These are phyloP conservation scores for Strix occidentalis DNA, from an alignment of 2,797 vertebrate species.

Conservation along the genomic window DNA sequence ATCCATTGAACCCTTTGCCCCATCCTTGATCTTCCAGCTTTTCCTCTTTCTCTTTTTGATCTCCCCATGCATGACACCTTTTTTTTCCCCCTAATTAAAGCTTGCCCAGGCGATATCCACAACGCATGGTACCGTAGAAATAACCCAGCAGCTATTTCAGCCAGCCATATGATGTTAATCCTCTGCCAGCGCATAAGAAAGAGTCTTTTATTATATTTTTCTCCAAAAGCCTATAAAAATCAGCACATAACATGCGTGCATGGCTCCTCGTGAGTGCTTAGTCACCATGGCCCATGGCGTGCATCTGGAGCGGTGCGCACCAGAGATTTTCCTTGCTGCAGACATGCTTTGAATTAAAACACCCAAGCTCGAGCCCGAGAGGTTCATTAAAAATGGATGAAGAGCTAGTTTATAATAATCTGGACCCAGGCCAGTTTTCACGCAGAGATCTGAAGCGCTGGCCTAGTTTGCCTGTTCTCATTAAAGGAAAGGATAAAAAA, in stretches of 20 bases:
- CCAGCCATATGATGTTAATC: neutral
- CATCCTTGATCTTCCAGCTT: neutral
- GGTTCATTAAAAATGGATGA: slow-evolving; percentile 57
- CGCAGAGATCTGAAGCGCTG: neutral
- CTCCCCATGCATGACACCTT: neutral
- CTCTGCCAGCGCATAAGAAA: neutral
- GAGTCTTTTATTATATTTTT: neutral
- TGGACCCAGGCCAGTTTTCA: neutral
- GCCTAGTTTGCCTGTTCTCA: neutral
- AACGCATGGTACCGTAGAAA: accelerated
- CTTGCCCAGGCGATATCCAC: neutral
- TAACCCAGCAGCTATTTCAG: neutral
- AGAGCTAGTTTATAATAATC: slow-evolving; percentile 21
- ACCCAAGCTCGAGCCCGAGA: neutral
- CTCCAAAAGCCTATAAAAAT: neutral
- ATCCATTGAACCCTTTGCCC: neutral
- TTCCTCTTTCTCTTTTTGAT: neutral
- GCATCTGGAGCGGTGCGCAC: neutral
- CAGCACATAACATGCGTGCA: accelerated
- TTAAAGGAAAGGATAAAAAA: neutral
- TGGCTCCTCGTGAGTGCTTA: neutral
- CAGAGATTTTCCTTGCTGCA: neutral
- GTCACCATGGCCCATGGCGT: neutral
- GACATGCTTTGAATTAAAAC: slow-evolving; percentile 28
- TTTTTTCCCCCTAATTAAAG: neutral